phyloP scores from a whole-genome alignment of 64 coral and sea anemone genomes.

The Catalaphyllia jardinei region DNA sequence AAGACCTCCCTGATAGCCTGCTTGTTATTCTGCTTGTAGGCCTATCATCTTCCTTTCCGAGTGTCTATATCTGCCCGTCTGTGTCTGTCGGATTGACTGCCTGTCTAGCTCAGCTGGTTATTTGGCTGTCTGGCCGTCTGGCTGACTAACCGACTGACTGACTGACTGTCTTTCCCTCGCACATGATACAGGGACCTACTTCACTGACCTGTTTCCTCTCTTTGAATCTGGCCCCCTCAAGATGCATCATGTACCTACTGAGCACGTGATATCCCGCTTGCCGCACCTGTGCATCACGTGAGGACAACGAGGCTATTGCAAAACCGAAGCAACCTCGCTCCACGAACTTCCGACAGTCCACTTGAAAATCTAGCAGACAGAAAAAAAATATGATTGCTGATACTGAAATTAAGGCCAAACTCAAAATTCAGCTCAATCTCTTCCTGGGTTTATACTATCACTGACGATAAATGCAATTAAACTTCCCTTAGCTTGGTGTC shows the following conservation, averaged over 20 bases:
- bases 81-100: too few species aligned
- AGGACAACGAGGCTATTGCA: constrained; percentile 66
- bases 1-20: too few species aligned
- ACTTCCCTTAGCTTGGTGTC: too few species aligned
- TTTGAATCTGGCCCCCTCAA: constrained; percentile 73
- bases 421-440: too few species aligned
- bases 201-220: constrained; percentile 78
- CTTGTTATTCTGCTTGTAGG: too few species aligned
- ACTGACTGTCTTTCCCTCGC: not conserved
- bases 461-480: too few species aligned
- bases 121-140: not conserved
- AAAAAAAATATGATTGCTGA: not conserved
- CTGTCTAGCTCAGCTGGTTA: too few species aligned
- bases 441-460: too few species aligned
- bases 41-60: too few species aligned
- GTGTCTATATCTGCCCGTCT: too few species aligned
- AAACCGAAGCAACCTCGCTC: constrained; percentile 70
- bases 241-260: constrained; percentile 59
- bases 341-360: constrained; percentile 86
- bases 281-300: constrained; percentile 84
- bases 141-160: not conserved
- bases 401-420: too few species aligned
- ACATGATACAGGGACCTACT: too few species aligned
- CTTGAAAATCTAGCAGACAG: constrained; percentile 58
- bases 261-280: constrained; percentile 83